Percentiles rank a stretch among this genome's conserved stretches.
These are phyloP conservation scores for Indicator indicator DNA, from an alignment of 2,113 vertebrate species.

Conservation along the genomic window DNA sequence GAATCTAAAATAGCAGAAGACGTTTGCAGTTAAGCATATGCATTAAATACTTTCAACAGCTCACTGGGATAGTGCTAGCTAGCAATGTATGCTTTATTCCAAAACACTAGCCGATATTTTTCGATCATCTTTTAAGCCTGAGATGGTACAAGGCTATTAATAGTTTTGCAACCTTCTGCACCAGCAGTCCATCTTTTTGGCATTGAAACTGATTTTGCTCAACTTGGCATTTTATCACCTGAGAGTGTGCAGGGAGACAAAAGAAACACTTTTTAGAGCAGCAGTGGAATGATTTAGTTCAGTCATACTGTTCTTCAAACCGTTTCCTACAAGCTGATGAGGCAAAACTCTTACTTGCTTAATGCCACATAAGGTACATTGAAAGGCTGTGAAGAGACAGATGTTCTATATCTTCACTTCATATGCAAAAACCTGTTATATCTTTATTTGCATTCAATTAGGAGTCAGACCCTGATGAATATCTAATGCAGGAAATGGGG, in stretches of 20 bases:
- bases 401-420: constrained; percentile 62
- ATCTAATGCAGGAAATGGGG: constrained; percentile 35
- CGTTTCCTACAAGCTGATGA: constrained; percentile 18
- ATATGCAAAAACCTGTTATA: constrained; percentile 63
- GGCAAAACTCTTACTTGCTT: constrained; percentile 49
- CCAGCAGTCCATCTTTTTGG: constrained; percentile 52
- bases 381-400: constrained; percentile 56
- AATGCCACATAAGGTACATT: constrained; percentile 48
- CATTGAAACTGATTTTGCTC: constrained; percentile 48
- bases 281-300: constrained; percentile 32
- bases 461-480: constrained; percentile 56
- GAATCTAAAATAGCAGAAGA: background rate
- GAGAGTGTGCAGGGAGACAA: background rate
- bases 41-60: background rate
- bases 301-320: constrained; percentile 1
- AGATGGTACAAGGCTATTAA: constrained; percentile 34
- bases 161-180: constrained; percentile 59
- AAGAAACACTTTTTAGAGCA: constrained; percentile 36
- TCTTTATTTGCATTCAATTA: constrained; percentile 66
- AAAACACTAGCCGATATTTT: background rate
- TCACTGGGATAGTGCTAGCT: background rate
- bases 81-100: background rate
- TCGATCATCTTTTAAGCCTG: constrained; percentile 26
- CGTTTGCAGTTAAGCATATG: background rate
- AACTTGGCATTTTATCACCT: constrained; percentile 46